Evolutionary conservation across 2,888 invertebrate species (phyloP).

Genomic region (Drosophila fulvimacula): DNA sequence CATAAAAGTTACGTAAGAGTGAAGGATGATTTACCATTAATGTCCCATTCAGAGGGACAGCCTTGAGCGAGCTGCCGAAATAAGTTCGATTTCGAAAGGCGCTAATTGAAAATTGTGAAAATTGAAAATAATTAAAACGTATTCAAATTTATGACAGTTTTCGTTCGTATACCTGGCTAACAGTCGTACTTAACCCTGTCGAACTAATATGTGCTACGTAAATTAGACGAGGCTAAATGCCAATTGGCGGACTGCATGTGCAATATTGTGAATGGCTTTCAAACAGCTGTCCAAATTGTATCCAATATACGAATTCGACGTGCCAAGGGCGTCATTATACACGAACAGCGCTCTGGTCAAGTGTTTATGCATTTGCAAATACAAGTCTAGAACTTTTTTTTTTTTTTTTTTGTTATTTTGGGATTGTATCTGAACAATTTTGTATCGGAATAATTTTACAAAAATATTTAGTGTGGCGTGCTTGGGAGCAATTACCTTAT

Average conservation of each 20-base stretch:
- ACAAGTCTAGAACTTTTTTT: constrained; percentile 11
- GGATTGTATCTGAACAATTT: constrained; percentile 10
- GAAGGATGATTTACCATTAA: not conserved
- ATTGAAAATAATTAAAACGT: not conserved
- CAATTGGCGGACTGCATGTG: constrained; percentile 36
- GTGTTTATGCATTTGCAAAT: constrained; percentile 23
- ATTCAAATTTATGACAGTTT: not conserved
- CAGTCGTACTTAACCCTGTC: constrained; percentile 33
- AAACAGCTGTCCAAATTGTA: constrained; percentile 58
- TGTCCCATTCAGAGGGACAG: not conserved
- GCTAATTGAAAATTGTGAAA: not conserved
- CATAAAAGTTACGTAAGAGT: not conserved
- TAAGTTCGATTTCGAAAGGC: not conserved
- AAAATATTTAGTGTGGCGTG: constrained; percentile 55
- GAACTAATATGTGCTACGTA: constrained; percentile 5
- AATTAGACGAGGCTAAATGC: constrained; percentile 26
- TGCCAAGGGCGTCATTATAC: constrained; percentile 48
- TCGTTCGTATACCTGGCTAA: not conserved
- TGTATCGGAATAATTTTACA: constrained; percentile 33
- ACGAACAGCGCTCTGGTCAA: constrained; percentile 11
- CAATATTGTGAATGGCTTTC: constrained; percentile 35
- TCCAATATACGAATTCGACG: constrained; percentile 43
- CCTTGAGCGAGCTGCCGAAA: not conserved
- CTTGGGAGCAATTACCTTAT: constrained; percentile 58
- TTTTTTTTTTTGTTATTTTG: not conserved